Percentiles rank a stretch among this genome's conserved stretches.
phyloP scores from a whole-genome alignment of 2,797 vertebrate genomes.

The Tauraco hartlaubi region DNA sequence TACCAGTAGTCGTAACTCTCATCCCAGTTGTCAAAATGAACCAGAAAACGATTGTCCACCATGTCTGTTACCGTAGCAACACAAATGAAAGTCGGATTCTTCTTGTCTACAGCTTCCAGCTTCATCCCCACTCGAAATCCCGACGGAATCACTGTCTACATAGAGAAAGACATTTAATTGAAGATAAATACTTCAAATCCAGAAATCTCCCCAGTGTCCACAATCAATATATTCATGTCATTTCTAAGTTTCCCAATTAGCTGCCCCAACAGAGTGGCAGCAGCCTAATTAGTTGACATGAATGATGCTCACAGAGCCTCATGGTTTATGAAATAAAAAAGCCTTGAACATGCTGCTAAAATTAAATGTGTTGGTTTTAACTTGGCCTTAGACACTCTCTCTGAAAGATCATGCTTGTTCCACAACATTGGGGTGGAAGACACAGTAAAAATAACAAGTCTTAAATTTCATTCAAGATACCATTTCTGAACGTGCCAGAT shows the following conservation, averaged over 20 bases:
- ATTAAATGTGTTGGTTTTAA: not conserved
- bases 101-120: conserved; percentile 94
- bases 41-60: conserved; percentile 90
- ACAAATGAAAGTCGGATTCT: conserved; percentile 94
- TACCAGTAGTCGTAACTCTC: conserved; percentile 98
- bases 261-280: not conserved
- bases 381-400: not conserved
- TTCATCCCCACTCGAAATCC: conserved; percentile 92
- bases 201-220: not conserved
- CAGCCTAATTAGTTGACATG: conserved; percentile 10
- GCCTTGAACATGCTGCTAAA: not conserved
- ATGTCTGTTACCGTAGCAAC: conserved; percentile 92
- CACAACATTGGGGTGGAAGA: not conserved
- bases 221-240: not conserved
- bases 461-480: not conserved
- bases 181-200: conserved; percentile 39
- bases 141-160: conserved; percentile 82
- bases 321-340: not conserved
- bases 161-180: conserved; percentile 68
- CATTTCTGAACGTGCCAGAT: not conserved
- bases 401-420: not conserved
- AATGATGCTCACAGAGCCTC: not conserved
- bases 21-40: conserved; percentile 98
- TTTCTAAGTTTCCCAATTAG: conserved; percentile 16
- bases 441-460: not conserved